These are phyloP conservation scores for Calameuta filiformis DNA, from an alignment of 2,888 invertebrate species.

Conservation along the genomic window DNA sequence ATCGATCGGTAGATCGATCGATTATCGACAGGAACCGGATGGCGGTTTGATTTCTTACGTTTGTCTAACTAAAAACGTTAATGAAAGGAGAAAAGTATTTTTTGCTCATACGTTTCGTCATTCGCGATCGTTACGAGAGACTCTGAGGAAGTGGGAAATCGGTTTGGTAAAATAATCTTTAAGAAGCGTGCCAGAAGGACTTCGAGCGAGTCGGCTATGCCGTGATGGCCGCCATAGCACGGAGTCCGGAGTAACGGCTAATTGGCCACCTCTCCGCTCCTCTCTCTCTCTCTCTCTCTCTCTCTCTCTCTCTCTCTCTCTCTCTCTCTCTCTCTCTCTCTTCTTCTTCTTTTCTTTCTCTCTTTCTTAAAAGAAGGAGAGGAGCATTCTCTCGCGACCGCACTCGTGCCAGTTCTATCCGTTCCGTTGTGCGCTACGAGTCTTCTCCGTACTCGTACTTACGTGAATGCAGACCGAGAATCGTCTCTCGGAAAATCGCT, in stretches of 20 bases:
- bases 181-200: too few relatives aligned
- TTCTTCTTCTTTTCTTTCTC: background rate
- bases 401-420: slow-evolving; percentile 43
- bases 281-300: slow-evolving; percentile 3
- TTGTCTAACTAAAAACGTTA: too few relatives aligned
- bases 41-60: too few relatives aligned
- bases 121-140: too few relatives aligned
- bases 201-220: background rate
- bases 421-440: slow-evolving; percentile 37
- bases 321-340: slow-evolving; percentile 42
- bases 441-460: background rate
- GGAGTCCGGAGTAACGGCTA: slow-evolving; percentile 56
- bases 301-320: slow-evolving; percentile 36
- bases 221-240: background rate
- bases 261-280: slow-evolving; percentile 61
- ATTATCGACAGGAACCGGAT: too few relatives aligned
- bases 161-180: too few relatives aligned
- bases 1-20: too few relatives aligned
- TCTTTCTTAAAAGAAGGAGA: slow-evolving; percentile 18
- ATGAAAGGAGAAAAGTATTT: too few relatives aligned
- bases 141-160: too few relatives aligned
- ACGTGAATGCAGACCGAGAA: too few relatives aligned
- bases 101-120: too few relatives aligned
- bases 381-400: slow-evolving; percentile 37
- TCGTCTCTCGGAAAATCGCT: too few relatives aligned